Conservation (phyloP, 92 coral and sea anemone genomes). For the Bergia sp. region DNA sequence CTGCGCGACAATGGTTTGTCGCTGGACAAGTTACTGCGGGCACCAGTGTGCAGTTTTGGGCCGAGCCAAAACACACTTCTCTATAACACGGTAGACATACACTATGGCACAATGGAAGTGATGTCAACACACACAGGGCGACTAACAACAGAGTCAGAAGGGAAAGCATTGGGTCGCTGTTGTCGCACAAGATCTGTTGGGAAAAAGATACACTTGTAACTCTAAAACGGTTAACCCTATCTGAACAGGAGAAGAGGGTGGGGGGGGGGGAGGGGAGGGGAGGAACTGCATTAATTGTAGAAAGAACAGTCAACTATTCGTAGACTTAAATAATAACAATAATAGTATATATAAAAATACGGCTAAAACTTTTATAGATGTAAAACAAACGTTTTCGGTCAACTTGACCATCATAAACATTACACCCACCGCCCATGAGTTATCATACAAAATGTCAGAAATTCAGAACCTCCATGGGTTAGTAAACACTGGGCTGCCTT, state of each 20-base stretch:
- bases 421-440: too few relatives aligned
- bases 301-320: too few relatives aligned
- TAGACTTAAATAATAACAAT: too few relatives aligned
- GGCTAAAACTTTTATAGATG: too few relatives aligned
- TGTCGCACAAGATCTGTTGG: neutral
- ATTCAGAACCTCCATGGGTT: too few relatives aligned
- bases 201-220: neutral
- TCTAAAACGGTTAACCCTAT: neutral
- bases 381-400: too few relatives aligned
- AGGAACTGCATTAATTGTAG: too few relatives aligned
- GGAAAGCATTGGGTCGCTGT: slow-evolving; percentile 11
- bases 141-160: neutral
- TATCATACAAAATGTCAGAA: too few relatives aligned
- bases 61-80: slow-evolving; percentile 15
- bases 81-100: slow-evolving; percentile 30
- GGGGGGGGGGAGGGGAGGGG: too few relatives aligned
- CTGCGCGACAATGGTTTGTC: slow-evolving; percentile 55
- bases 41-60: slow-evolving; percentile 29
- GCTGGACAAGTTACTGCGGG: slow-evolving; percentile 60
- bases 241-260: neutral
- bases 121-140: neutral
- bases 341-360: too few relatives aligned
- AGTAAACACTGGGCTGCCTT: too few relatives aligned
- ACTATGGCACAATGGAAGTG: slow-evolving; percentile 8
- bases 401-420: too few relatives aligned